Evolutionary conservation across 2,888 invertebrate genomes (phyloP).

Genomic region (Campopleginae sp.): DNA sequence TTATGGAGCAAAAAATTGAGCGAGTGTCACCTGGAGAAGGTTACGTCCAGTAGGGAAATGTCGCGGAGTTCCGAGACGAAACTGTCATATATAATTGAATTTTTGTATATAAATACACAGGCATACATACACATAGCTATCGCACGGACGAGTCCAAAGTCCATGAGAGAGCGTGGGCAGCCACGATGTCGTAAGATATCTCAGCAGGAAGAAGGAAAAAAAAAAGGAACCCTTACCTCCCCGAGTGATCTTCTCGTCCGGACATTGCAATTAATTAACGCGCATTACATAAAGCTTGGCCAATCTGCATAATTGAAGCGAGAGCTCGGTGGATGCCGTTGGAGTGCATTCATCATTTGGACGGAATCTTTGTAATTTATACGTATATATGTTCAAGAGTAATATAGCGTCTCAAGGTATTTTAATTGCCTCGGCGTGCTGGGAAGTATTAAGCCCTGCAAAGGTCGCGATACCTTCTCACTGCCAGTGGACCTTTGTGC

Average conservation of each 20-base stretch:
- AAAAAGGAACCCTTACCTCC: constrained; percentile 65
- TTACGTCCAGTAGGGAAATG: constrained; percentile 33
- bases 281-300: constrained; percentile 76
- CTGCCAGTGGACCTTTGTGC: constrained; percentile 41
- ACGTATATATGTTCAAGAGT: constrained; percentile 11
- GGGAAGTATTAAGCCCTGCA: constrained; percentile 23
- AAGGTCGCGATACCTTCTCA: constrained; percentile 40
- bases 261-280: constrained; percentile 79
- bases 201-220: constrained; percentile 66
- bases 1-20: neutral
- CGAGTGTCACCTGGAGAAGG: constrained; percentile 35
- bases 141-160: neutral
- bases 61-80: constrained; percentile 2
- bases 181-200: constrained; percentile 56
- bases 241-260: constrained; percentile 39
- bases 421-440: constrained; percentile 73
- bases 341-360: constrained; percentile 76
- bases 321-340: constrained; percentile 65
- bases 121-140: neutral
- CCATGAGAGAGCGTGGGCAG: constrained; percentile 46
- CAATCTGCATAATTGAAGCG: constrained; percentile 80
- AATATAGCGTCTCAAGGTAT: constrained; percentile 67
- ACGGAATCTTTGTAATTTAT: constrained; percentile 56
- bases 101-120: constrained; percentile 6
- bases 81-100: neutral